A percentile compares a stretch with the other conserved stretches of the same genome.
These are phyloP conservation scores for Poeciliopsis paucimaculata DNA, from an alignment of 2,797 vertebrate genomes.

Conservation along the genomic window DNA sequence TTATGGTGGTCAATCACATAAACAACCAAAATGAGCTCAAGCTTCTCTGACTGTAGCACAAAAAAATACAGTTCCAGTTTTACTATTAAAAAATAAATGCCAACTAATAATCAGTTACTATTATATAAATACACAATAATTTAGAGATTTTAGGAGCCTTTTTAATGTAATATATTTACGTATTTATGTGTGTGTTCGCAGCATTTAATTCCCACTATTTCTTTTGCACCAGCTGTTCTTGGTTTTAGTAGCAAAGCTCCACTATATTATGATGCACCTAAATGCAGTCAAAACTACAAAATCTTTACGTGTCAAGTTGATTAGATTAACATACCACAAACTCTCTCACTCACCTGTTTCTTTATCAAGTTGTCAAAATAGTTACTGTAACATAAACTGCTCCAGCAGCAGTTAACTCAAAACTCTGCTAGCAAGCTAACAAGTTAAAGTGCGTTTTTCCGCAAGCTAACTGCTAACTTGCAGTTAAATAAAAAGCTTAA, in stretches of 20 bases:
- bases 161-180: background rate
- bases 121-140: background rate
- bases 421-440: slow-evolving; percentile 7
- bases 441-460: background rate
- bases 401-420: background rate
- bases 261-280: background rate
- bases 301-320: background rate
- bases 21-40: background rate
- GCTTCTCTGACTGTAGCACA: background rate
- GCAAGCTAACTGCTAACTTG: fast-evolving
- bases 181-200: background rate
- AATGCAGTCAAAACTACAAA: background rate
- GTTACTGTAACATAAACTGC: background rate
- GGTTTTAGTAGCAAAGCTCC: background rate
- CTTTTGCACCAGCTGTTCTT: background rate
- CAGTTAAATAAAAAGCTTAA: background rate
- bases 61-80: background rate
- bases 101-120: background rate
- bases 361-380: background rate
- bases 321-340: background rate
- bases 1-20: background rate
- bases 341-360: slow-evolving; percentile 2
- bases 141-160: background rate
- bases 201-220: background rate
- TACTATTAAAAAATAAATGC: background rate